Base-by-base conservation (phyloP, 2,113 vertebrate species). In the Ochotona curzoniae region DNA sequence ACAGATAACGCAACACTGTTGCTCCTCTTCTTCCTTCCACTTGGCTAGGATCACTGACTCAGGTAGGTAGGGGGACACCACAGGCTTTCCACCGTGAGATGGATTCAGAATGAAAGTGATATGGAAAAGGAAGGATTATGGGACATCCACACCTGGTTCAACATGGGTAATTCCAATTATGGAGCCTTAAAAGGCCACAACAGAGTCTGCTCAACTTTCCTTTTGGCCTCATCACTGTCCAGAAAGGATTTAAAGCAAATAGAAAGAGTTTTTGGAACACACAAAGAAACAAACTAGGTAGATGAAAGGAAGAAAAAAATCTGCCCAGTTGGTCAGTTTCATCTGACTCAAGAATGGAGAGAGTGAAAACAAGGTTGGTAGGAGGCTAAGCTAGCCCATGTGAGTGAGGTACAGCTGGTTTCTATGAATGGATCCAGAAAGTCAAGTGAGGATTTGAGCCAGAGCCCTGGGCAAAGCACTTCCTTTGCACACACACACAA, bases 41-140 rank as follows among this genome's bases (percentile, higher is more conserved):
- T 11, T 67, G 51, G 61, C 35, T 78, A 70, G 91, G 67, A 61
- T 71, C 88, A 90, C 92, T 86, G 82, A 54, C 75, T 94, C 78
- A 74, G 67, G 63, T 79, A 80, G 4, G 28, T 32, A 67, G 47
- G 1, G 1, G 25, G 69, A 87, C 57, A 94, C 87, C 83, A 89
- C 88, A 96, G 93, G 6, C 30, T 93, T 91, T 57, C 69, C 79
- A 89, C 76, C 90, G 96, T 92, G 91, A 91, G 92, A 71, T 44
- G 61, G 89, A 95, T 91, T 95, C 73, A 86, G 91, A 96, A 91
- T 57, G 95, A 95, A 95, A 95, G 83, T 61, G 91, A 91, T 87
- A 71, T 95, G 69, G 67, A 94, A 70, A 69, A 25, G 28, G 78
- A 61, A 69, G 90, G 90, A 94, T 84, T 60, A 83, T 10, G 26